Evolutionary conservation across 2,797 vertebrate species (phyloP).

Genomic region (Gallinago stenura): DNA sequence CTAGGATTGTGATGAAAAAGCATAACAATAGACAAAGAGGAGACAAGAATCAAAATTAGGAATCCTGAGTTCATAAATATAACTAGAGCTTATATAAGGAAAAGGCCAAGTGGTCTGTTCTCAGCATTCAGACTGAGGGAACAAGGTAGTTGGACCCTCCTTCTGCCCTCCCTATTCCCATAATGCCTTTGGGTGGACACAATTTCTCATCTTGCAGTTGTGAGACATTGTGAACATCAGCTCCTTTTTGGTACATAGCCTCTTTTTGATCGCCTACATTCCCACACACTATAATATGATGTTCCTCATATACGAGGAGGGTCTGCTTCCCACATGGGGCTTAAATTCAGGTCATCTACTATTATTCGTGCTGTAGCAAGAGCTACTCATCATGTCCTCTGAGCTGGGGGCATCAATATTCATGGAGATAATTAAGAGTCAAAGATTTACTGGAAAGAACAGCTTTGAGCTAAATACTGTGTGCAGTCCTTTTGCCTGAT

Average conservation of each 20-base stretch:
- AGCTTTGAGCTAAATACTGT: neutral
- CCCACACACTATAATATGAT: neutral
- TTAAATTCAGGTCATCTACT: neutral
- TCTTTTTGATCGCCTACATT: neutral
- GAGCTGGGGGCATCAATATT: neutral
- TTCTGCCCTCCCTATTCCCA: neutral
- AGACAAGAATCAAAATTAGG: neutral
- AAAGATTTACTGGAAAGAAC: neutral
- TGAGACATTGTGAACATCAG: neutral
- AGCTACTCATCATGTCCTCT: neutral
- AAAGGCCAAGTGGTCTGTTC: neutral
- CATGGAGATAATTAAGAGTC: neutral
- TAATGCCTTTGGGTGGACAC: neutral
- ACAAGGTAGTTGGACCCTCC: neutral
- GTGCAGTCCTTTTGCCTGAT: neutral
- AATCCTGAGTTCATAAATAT: neutral
- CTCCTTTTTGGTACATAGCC: neutral
- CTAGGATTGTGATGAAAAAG: neutral
- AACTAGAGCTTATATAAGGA: neutral
- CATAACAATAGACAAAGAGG: neutral
- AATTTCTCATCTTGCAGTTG: neutral
- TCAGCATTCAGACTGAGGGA: neutral
- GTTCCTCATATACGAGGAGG: neutral
- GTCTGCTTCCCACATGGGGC: neutral
- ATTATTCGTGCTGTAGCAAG: neutral